Base-by-base conservation (phyloP, 2,797 vertebrate genomes). In the Pyrrhura leucotis region DNA sequence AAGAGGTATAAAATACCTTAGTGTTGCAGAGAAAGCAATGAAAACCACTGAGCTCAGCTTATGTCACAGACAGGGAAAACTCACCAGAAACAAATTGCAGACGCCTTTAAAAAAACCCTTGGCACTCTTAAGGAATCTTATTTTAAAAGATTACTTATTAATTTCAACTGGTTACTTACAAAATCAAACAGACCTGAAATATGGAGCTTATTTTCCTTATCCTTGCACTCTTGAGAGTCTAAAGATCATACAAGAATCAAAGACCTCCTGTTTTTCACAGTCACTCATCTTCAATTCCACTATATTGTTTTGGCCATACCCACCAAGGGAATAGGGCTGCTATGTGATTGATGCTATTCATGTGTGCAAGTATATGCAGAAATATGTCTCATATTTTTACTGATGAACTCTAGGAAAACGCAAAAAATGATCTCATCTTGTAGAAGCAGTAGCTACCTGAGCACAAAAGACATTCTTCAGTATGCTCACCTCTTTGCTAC, bases 71-170 rank as follows among this genome's bases (percentile, higher is more conserved):
- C 35, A 74, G 59, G 21, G 47, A 80, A 47, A 62, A 44, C 42
- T 86, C 47, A 65, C 62, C 48, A 39, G 50, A 94, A 85, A 7
- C 9, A 79, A 87, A 66, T 0, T 65, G 39, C 68, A 89, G 53
- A 40, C 1, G 3, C 40, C n/a, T 75, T 86, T 85, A n/a, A 5
- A 35, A 4, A 77, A 77, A 29, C 5, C 19, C 12, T 86, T 59
- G 53, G 8, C 21, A 12, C 26, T 78, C 14, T 50, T 68, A 75
- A 78, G 56, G 53, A 56, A 37, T 29, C 39, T 74, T 67, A 48
- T 56, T 77, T 59, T 58, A 81, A 81, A 92, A 77, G 81, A 69
- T 93, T 88, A 91, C 89, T 86, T 86, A 92, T 93, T 95, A 89
- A 86, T 75, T 91, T 91, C 67, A 91, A 92, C 66, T 68, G 23